Base-by-base conservation (phyloP, 1,140 invertebrate genomes). In the Scylla paramamosain region DNA sequence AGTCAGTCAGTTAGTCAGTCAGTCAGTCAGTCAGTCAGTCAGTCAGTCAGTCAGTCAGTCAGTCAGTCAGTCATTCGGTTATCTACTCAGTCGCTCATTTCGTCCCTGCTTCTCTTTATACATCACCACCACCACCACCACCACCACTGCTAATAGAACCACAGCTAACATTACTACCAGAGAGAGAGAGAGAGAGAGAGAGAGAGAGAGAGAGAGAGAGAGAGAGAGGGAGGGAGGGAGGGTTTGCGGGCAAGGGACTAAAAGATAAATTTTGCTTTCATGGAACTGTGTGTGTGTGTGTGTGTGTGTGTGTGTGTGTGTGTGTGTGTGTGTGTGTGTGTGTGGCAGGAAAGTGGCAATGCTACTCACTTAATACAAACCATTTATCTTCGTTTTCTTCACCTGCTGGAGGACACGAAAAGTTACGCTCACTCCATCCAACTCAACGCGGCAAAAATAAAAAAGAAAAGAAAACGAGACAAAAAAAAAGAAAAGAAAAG, bases 271-370 rank as follows among this genome's bases (percentile, higher is more conserved):
- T 29, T n/a, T 16, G n/a, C 29, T 20, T 29, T 88, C 16, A 88
- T 88, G 28, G 32, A 12, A 2, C 10, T 14, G 39, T 45, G 10
- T 10, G 25, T 31, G 31, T 29, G 32, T 12, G 39, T 29, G 45
- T 10, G 87, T 32, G 39, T 89, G 10, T 12, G 29, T 39, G 25
- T n/a, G 16, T 88, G 32, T 29, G 29, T n/a, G 32, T 16, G 32
- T 88, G 86, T 88, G 86, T 88, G 86, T 88, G 32, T 88, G 86
- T 88, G 29, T 88, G 39, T 46, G 12, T 89, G 10, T 89, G 39
- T 82, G 77, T 82, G 83, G 83, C 0, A 84, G 28, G 31, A 32
- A 84, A 28, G 52, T 59, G 52, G 52, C 16, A 4, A 12, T 1
- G 52, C 10, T 59, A 59, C 52, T 59, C 2, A 59, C 52, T 59